These are phyloP conservation scores for Steinernema carpocapsae DNA, from an alignment of 2,888 invertebrate species.

Conservation along the genomic window DNA sequence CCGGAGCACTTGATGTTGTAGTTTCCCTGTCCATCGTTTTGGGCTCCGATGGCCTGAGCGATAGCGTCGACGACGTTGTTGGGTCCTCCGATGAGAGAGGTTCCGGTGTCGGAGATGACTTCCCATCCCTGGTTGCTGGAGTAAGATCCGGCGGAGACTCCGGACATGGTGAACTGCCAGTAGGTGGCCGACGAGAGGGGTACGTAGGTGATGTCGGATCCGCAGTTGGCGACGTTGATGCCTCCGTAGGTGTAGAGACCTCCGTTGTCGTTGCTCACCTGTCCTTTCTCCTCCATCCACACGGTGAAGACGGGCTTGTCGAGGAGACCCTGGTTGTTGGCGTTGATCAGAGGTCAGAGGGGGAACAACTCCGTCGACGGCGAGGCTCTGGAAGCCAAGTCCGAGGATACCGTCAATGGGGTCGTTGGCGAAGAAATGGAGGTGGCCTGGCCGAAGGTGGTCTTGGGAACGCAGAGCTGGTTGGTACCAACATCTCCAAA, in stretches of 20 bases:
- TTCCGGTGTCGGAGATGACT: too few relatives aligned
- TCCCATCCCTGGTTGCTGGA: conserved; percentile 40
- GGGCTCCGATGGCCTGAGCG: conserved; percentile 48
- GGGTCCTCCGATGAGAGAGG: conserved; percentile 48
- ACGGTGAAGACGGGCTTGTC: conserved; percentile 48
- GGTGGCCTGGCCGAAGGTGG: too few relatives aligned
- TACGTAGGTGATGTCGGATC: conserved; percentile 40
- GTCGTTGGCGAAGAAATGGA: conserved; percentile 34
- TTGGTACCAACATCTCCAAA: not conserved
- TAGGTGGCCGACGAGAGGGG: conserved; percentile 9
- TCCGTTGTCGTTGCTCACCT: too few relatives aligned
- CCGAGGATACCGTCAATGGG: conserved; percentile 50
- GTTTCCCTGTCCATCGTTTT: not conserved
- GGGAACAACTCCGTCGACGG: too few relatives aligned
- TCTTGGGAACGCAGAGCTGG: too few relatives aligned
- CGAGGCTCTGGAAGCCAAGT: conserved; percentile 49
- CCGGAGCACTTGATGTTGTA: not conserved
- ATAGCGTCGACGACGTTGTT: conserved; percentile 41
- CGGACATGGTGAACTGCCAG: conserved; percentile 27
- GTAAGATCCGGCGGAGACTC: conserved; percentile 44
- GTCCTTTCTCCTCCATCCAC: too few relatives aligned
- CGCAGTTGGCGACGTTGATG: conserved; percentile 52
- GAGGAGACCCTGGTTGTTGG: conserved; percentile 49
- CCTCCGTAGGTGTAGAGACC: too few relatives aligned
- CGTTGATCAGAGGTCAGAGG: too few relatives aligned